phyloP scores from a whole-genome alignment of 2,113 vertebrate genomes.

The Phylloscopus trochiloides region DNA sequence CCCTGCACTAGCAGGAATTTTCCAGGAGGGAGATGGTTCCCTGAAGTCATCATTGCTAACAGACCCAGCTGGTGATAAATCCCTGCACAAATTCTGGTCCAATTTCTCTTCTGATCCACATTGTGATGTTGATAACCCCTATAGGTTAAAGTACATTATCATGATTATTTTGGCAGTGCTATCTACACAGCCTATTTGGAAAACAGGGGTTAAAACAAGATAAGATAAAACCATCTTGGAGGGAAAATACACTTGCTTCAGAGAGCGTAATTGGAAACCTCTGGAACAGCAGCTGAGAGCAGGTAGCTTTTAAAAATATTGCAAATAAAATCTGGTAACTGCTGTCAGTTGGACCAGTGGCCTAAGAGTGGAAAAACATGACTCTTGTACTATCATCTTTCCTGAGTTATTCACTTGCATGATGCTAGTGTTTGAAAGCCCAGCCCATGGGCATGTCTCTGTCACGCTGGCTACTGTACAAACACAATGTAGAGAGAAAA shows the following conservation, averaged over 20 bases:
- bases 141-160: background rate
- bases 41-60: background rate
- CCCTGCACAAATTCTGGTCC: background rate
- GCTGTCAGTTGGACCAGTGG: background rate
- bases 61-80: background rate
- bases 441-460: background rate
- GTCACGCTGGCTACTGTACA: background rate
- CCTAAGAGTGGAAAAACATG: background rate
- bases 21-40: background rate
- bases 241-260: background rate
- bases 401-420: background rate
- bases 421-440: background rate
- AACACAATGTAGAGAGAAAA: background rate
- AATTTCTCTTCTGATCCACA: background rate
- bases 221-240: background rate
- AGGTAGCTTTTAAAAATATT: background rate
- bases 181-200: background rate
- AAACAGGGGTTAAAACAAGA: background rate
- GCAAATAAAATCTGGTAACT: background rate
- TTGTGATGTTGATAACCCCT: background rate
- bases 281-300: background rate
- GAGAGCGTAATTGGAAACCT: background rate
- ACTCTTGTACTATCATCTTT: background rate
- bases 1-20: background rate
- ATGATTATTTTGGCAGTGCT: background rate